Evolutionary conservation across 2,888 invertebrate genomes (phyloP).

Genomic region (Odontocerum albicorne): DNA sequence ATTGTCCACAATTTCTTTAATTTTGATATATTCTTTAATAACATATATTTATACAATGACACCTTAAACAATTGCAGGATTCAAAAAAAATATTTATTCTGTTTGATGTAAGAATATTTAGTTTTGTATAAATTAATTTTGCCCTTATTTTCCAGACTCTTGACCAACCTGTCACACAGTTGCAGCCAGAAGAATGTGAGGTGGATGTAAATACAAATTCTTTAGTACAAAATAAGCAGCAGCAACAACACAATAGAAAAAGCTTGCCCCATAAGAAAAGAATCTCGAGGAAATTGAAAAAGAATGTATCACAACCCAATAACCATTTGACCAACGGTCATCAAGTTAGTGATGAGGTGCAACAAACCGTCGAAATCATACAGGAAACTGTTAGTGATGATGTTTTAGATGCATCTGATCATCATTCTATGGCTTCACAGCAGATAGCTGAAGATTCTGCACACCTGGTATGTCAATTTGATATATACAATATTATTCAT

Average conservation of each 20-base stretch:
- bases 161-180: constrained; percentile 46
- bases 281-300: constrained; percentile 75
- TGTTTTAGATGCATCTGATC: constrained; percentile 16
- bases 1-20: no score
- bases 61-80: no score
- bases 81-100: no score
- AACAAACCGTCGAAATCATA: constrained; percentile 27
- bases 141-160: constrained; percentile 46
- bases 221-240: constrained; percentile 21
- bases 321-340: constrained; percentile 11
- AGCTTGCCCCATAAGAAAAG: constrained; percentile 85
- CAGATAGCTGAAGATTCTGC: constrained; percentile 20
- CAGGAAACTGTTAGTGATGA: constrained; percentile 26
- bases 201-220: constrained; percentile 20
- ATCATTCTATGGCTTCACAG: constrained; percentile 16
- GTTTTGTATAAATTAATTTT: no score
- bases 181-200: constrained; percentile 41
- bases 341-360: constrained; percentile 16
- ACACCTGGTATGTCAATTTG: constrained; percentile 15
- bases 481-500: neutral
- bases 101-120: no score
- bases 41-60: no score
- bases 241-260: constrained; percentile 41
- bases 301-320: constrained; percentile 37
- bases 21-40: no score